Evolutionary conservation across 2,888 invertebrate species (phyloP).

Genomic region (Mermis nigrescens): DNA sequence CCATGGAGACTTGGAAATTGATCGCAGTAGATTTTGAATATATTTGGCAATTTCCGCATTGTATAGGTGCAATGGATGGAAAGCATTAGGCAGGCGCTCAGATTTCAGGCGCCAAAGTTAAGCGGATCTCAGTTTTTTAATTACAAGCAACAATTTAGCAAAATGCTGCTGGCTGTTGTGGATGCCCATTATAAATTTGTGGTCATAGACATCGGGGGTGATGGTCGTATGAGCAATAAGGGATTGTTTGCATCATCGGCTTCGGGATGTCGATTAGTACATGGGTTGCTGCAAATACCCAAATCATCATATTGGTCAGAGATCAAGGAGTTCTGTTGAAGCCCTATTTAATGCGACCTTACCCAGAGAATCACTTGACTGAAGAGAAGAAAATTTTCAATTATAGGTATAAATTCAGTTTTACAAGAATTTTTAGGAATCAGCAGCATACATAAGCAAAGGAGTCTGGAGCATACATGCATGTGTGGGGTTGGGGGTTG

Average conservation of each 20-base stretch:
- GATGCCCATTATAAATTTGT: background rate
- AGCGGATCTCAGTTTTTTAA: background rate
- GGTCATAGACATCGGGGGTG: background rate
- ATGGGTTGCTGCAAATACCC: background rate
- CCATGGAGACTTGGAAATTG: background rate
- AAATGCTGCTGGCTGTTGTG: background rate
- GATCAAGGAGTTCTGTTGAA: background rate
- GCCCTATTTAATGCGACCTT: background rate
- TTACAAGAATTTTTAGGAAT: no score
- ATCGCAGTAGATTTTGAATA: slow-evolving; percentile 14
- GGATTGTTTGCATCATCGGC: background rate
- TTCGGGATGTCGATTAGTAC: background rate
- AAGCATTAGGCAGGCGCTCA: background rate
- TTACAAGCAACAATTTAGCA: background rate
- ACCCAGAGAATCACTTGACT: background rate
- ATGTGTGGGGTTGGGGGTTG: background rate
- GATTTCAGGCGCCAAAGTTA: background rate
- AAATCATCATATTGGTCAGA: background rate
- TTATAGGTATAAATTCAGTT: background rate
- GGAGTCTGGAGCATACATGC: no score
- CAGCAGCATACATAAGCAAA: no score
- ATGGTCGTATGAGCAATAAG: background rate
- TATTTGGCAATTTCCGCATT: slow-evolving; percentile 24
- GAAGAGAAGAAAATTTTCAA: background rate
- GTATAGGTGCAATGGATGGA: background rate